Evolutionary conservation across 2,797 vertebrate genomes (phyloP).

Genomic region (Crypturellus tataupa): DNA sequence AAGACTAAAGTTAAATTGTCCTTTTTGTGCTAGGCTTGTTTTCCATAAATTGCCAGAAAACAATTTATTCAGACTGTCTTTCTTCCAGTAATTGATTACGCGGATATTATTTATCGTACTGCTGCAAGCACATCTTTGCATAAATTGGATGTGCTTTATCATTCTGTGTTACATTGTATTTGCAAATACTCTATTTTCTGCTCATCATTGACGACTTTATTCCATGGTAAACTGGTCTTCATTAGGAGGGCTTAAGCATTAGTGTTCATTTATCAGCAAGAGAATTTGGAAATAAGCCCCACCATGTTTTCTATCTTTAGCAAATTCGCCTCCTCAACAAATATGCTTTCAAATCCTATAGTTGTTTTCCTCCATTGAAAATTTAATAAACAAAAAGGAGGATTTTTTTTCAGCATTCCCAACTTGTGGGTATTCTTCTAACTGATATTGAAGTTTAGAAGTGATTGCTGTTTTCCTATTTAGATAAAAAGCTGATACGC

Average conservation of each 20-base stretch:
- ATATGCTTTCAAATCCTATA: constrained; percentile 42
- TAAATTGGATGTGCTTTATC: constrained; percentile 77
- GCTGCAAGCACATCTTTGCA: constrained; percentile 74
- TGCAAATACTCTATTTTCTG: constrained; percentile 77
- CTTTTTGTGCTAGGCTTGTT: constrained; percentile 57
- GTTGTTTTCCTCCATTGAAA: constrained; percentile 16
- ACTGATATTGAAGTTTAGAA: constrained; percentile 11
- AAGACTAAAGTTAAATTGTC: constrained; percentile 67
- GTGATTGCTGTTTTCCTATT: constrained; percentile 34
- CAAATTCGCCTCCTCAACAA: constrained; percentile 51
- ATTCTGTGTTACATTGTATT: constrained; percentile 71
- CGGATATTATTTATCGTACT: constrained; percentile 76
- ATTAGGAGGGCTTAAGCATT: constrained; percentile 71
- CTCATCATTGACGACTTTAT: constrained; percentile 73
- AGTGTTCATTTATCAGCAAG: constrained; percentile 62
- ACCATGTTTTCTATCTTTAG: constrained; percentile 52
- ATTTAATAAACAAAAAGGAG: constrained; percentile 7
- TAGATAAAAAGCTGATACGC: constrained; percentile 14
- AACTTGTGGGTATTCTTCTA: constrained; percentile 18
- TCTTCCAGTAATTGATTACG: constrained; percentile 78
- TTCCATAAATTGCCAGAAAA: constrained; percentile 72
- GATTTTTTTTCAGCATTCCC: not conserved
- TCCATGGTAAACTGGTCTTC: constrained; percentile 75
- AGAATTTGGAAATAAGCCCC: constrained; percentile 63
- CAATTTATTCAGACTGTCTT: constrained; percentile 73